Conservation (phyloP, 2,888 invertebrate species). For the Drosophila picticornis region DNA sequence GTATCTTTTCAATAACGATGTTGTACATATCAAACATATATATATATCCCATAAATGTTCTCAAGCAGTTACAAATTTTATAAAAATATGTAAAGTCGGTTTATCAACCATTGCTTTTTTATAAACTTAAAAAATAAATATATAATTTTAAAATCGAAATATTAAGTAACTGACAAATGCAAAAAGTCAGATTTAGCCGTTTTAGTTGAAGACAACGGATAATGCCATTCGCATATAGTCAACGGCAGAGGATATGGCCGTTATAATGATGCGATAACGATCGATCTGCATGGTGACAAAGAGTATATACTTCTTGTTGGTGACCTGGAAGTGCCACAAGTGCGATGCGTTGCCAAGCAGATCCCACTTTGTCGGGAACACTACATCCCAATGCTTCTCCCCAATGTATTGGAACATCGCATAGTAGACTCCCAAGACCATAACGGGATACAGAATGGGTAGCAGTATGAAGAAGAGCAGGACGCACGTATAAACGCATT, state of each 20-base stretch:
- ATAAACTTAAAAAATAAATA: neutral
- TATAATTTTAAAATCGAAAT: conserved; percentile 6
- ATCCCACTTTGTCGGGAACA: conserved; percentile 49
- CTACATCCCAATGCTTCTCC: conserved; percentile 56
- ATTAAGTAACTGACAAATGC: neutral
- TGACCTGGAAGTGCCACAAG: conserved; percentile 59
- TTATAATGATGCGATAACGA: conserved; percentile 69
- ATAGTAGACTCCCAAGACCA: conserved; percentile 63
- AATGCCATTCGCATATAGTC: conserved; percentile 80
- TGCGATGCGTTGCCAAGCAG: conserved; percentile 50
- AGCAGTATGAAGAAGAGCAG: conserved; percentile 66
- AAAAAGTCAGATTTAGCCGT: neutral
- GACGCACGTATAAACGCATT: conserved; percentile 61
- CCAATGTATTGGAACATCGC: conserved; percentile 66
- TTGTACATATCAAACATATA: neutral
- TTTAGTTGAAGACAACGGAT: conserved; percentile 53
- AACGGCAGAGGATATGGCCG: conserved; percentile 73
- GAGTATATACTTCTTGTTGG: conserved; percentile 62
- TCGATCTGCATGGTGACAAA: conserved; percentile 73
- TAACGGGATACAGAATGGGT: conserved; percentile 61
- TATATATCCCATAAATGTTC: neutral
- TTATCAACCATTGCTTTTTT: neutral
- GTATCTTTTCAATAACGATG: neutral
- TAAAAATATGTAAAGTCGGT: neutral
- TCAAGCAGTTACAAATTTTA: neutral